phyloP scores from a whole-genome alignment of 2,888 invertebrate genomes.

The Epinotia nisella region DNA sequence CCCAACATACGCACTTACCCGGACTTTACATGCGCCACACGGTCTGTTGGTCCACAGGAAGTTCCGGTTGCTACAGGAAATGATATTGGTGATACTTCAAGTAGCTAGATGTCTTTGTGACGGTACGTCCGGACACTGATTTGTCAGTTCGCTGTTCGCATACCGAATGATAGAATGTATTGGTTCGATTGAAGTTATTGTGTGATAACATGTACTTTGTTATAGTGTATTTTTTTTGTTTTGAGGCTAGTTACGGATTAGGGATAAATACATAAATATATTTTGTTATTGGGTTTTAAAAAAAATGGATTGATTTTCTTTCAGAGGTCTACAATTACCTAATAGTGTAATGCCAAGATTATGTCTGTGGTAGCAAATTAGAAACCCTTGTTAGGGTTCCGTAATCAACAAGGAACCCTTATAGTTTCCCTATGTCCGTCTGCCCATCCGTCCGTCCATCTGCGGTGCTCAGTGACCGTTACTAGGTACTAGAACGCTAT shows the following conservation, averaged over 20 bases:
- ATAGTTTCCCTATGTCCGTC: too few species aligned
- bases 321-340: too few species aligned
- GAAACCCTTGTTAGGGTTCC: too few species aligned
- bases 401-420: too few species aligned
- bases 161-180: slow-evolving; percentile 28
- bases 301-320: too few species aligned
- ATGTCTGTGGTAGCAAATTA: too few species aligned
- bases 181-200: slow-evolving; percentile 6
- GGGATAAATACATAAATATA: not conserved
- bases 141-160: slow-evolving; percentile 35
- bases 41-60: slow-evolving; percentile 59
- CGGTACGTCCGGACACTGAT: slow-evolving; percentile 39
- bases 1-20: not conserved
- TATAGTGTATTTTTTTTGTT: not conserved
- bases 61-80: slow-evolving; percentile 61
- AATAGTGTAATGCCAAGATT: too few species aligned
- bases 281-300: too few species aligned
- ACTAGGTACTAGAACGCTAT: too few species aligned
- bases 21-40: slow-evolving; percentile 41
- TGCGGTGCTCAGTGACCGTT: too few species aligned
- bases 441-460: too few species aligned
- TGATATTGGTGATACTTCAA: slow-evolving; percentile 61
- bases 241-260: not conserved
- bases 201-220: slow-evolving; percentile 2
- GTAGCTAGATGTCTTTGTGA: slow-evolving; percentile 42